Base-by-base conservation (phyloP, 2,113 vertebrate genomes). In the Tenrec ecaudatus region DNA sequence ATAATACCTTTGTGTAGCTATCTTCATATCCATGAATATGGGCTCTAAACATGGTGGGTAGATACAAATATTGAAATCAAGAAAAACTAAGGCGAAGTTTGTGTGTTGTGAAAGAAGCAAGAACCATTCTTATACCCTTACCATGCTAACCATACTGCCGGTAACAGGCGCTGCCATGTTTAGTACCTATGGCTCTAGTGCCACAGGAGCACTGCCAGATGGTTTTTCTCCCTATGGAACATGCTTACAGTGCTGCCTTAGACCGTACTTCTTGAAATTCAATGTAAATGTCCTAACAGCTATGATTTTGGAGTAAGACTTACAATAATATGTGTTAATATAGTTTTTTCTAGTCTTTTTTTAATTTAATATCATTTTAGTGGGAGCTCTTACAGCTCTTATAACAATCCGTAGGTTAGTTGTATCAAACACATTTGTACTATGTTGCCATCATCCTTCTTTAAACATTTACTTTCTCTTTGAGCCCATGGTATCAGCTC, bases 231-330 rank as follows among this genome's bases (percentile, higher is more conserved):
- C 60, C 57, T 73, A 38, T 64, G 79, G 22, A 78, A 75, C 84
- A 73, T 4, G 27, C 58, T 79, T 81, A 3, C 17, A 88, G 69
- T 40, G 25, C 12, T 82, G 89, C 38, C 75, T 84, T 71, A 64
- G 71, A 92, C 86, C 78, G 40, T 33, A 27, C 17, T 62, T 14
- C 64, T 95, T 93, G 22, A 85, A 90, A 88, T 17, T 6, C 81
- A n/a, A 2, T 36, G 6, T 33, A 82, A 69, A 66, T 90, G n/a
- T 31, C 69, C 29, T 12, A 12, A 11, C 23, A 8, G 0, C 64
- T 33, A 76, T 4, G 29, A 93, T 93, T 93, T 88, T 79, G 31
- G 19, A 82, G 43, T n/a, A n/a, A n/a, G n/a, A n/a, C n/a, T n/a
- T n/a, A n/a, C n/a, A n/a, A n/a, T n/a, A n/a, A n/a, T n/a, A n/a